Conservation (phyloP, 2,888 invertebrate genomes). For the Drosophila seclusa region DNA sequence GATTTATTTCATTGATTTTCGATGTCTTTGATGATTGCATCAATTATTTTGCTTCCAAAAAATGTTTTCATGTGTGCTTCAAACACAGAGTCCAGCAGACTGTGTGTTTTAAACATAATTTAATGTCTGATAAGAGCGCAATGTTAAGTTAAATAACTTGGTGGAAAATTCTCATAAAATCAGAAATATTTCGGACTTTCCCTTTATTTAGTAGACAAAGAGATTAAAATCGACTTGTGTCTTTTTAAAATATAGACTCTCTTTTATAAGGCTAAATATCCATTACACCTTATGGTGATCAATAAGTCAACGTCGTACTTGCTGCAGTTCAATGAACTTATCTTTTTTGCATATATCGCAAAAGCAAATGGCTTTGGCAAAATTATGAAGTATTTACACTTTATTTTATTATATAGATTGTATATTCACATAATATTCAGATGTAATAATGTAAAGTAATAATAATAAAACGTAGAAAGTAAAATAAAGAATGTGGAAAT, state of each 20-base stretch:
- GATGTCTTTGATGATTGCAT: conserved; percentile 57
- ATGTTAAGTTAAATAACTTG: background rate
- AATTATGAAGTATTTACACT: background rate
- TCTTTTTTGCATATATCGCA: conserved; percentile 33
- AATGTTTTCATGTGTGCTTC: conserved; percentile 19
- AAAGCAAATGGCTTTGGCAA: conserved; percentile 7
- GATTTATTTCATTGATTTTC: conserved; percentile 64
- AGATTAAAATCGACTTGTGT: background rate
- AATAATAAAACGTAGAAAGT: background rate
- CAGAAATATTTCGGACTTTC: background rate
- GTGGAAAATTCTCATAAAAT: background rate
- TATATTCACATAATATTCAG: background rate
- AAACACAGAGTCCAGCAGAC: background rate
- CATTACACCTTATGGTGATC: background rate
- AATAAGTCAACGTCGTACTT: background rate
- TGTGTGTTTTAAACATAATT: background rate
- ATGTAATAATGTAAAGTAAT: background rate
- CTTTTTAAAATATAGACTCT: background rate
- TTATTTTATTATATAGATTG: background rate
- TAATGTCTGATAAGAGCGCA: background rate
- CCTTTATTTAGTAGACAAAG: background rate
- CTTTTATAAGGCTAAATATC: background rate
- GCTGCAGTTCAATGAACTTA: conserved; percentile 46
- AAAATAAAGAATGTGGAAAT: background rate
- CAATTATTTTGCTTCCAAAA: conserved; percentile 44